Base-by-base conservation (phyloP, 2,888 invertebrate genomes). In the Ditylenchus weischeri region DNA sequence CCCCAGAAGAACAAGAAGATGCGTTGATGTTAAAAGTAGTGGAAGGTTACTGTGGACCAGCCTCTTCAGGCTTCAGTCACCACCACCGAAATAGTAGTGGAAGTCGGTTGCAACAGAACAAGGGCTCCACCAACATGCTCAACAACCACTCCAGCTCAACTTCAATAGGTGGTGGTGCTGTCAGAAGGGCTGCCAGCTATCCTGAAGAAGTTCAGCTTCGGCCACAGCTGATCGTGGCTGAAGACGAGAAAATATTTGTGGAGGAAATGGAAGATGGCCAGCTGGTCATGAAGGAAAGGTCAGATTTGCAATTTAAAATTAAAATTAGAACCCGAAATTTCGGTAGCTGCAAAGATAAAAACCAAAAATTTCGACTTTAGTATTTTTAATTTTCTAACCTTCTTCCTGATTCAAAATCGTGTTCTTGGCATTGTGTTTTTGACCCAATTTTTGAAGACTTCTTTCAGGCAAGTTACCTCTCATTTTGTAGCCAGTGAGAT, bases 21-120 rank as follows among this genome's bases (percentile, higher is more conserved):
- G 91, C 91, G n/a, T 88, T 91, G 78, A 91, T 95, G 80, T 87
- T 95, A 78, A 90, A 91, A 84, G 93, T 95, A 73, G 92, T 95
- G 79, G 95, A 95, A 86, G 91, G 92, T 18, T 95, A 94, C 84
- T 93, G 93, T 86, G 36, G 59, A 19, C 23, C 65, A 36, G 47
- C 60, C 10, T 67, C 68, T 49, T 65, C 13, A 48, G 43, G 47
- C 49, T 29, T 48, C 48, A 29, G 43, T 13, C 35, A 13, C 2
- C 59, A 59, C 13, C 21, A 59, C n/a, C 13, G 59, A 15, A 21
- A 59, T 21, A 19, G 19, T 11, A 35, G 38, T 38, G 38, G 43
- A 11, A 35, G 19, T 36, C 2, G 6, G 15, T 47, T n/a, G 47
- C 48, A n/a, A 13, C 47, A 6, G 4, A 18, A 29, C 8, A 18